These are phyloP conservation scores for Esox lucius DNA, from an alignment of 2,797 vertebrate genomes.

Conservation along the genomic window DNA sequence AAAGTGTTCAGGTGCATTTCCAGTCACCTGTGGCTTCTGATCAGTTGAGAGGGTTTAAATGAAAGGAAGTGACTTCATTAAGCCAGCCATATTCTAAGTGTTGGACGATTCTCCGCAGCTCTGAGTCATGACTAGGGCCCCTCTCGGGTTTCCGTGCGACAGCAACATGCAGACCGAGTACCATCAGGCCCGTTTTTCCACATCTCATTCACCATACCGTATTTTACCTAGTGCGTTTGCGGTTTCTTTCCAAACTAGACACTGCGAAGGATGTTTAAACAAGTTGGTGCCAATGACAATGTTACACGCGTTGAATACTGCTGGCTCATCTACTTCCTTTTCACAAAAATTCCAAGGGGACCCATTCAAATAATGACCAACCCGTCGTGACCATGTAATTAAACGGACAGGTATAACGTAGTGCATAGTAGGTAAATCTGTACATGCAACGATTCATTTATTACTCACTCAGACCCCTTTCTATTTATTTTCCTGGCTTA, in stretches of 20 bases:
- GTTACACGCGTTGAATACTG: no score
- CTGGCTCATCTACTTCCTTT: neutral
- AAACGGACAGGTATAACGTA: neutral
- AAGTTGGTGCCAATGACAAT: no score
- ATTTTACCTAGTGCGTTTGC: slow-evolving; percentile 20
- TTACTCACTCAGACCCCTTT: neutral
- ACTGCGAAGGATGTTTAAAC: neutral
- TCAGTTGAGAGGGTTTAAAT: slow-evolving; percentile 1
- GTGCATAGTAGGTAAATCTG: neutral
- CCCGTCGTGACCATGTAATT: neutral
- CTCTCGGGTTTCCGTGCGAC: neutral
- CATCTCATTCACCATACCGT: slow-evolving; percentile 13
- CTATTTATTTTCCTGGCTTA: neutral
- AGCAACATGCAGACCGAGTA: neutral
- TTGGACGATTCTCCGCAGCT: neutral
- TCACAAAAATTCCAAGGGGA: neutral
- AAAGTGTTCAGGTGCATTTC: neutral
- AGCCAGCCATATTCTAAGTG: neutral
- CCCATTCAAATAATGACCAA: neutral
- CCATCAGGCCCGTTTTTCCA: neutral
- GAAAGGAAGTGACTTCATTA: slow-evolving; percentile 18
- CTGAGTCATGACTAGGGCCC: neutral
- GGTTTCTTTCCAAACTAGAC: slow-evolving; percentile 23
- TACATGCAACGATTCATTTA: neutral
- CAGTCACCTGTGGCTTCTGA: slow-evolving; percentile 13